phyloP scores from a whole-genome alignment of 2,797 vertebrate species.

The Sus cebifrons region DNA sequence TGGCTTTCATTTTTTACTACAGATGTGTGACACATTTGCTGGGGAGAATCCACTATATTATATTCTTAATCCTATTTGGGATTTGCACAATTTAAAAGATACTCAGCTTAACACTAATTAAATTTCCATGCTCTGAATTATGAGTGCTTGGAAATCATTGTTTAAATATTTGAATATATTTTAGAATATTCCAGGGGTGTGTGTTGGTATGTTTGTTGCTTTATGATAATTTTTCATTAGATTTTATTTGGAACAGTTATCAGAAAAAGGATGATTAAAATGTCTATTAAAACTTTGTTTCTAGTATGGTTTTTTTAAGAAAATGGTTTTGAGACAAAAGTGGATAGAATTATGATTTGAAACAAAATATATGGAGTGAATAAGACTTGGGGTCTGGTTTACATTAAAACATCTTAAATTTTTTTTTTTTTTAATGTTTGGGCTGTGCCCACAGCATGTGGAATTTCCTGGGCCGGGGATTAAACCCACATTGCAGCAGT shows the following conservation, averaged over 20 bases:
- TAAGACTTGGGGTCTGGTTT: constrained; percentile 68
- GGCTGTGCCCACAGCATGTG: no score
- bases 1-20: constrained; percentile 58
- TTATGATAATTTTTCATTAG: constrained; percentile 60
- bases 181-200: constrained; percentile 59
- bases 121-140: constrained; percentile 47
- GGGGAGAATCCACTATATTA: not conserved
- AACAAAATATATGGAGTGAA: constrained; percentile 1
- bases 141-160: constrained; percentile 10
- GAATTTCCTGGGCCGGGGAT: no score
- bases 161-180: constrained; percentile 70
- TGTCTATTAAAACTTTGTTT: constrained; percentile 65
- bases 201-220: constrained; percentile 52
- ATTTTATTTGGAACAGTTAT: constrained; percentile 62
- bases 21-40: not conserved
- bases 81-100: constrained; percentile 59
- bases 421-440: no score
- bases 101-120: constrained; percentile 65
- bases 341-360: constrained; percentile 62
- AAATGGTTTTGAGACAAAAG: constrained; percentile 63
- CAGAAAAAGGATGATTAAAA: constrained; percentile 63
- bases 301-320: not conserved
- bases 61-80: constrained; percentile 35
- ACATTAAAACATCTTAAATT: constrained; percentile 50
- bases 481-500: no score